These are phyloP conservation scores for Rafetus swinhoei DNA, from an alignment of 2,113 vertebrate genomes.

Conservation along the genomic window DNA sequence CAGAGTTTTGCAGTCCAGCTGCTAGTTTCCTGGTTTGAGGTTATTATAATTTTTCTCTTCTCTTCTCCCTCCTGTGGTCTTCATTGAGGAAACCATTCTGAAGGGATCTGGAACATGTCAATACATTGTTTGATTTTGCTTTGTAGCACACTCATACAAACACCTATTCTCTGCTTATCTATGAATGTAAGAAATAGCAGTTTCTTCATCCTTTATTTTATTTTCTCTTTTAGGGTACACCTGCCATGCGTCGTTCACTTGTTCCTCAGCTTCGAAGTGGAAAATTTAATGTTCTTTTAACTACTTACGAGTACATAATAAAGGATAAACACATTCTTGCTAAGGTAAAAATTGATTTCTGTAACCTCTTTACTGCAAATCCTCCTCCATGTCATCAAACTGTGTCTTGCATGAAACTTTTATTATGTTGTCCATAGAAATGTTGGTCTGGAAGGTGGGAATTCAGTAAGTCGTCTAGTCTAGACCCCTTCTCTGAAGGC, in stretches of 20 bases:
- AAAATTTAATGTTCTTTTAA: slow-evolving; percentile 97
- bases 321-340: slow-evolving; percentile 99
- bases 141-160: neutral
- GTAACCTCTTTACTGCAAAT: neutral
- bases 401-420: neutral
- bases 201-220: neutral
- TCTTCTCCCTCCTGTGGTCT: neutral
- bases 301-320: slow-evolving; percentile 98
- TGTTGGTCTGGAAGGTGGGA: neutral
- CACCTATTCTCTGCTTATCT: neutral
- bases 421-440: neutral
- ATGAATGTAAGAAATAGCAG: neutral
- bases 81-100: neutral
- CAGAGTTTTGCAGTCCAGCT: neutral
- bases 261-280: slow-evolving; percentile 95
- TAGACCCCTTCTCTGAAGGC: neutral
- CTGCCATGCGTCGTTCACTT: slow-evolving; percentile 90
- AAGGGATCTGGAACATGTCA: neutral
- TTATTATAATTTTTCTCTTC: slow-evolving; percentile 14
- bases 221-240: slow-evolving; percentile 86
- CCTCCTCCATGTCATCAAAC: neutral
- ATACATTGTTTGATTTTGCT: neutral
- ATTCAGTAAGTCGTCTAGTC: neutral
- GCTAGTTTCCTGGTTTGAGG: neutral
- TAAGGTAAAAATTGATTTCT: slow-evolving; percentile 84